Percentiles rank a stretch among this genome's conserved stretches.
phyloP scores from a whole-genome alignment of 2,888 invertebrate species.

The Dysmachus trigonus region DNA sequence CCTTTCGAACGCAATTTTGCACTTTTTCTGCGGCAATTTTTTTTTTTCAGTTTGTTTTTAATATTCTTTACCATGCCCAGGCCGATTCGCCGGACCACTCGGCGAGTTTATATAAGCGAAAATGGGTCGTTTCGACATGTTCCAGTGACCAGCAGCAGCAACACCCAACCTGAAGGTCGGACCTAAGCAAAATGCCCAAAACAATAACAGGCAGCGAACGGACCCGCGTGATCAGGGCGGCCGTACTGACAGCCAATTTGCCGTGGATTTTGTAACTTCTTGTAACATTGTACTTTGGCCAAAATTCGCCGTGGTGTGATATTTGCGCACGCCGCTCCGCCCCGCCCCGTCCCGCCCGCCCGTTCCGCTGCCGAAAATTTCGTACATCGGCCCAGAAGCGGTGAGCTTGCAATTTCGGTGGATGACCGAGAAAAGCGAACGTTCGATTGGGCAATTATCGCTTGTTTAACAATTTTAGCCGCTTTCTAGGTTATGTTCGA shows the following conservation, averaged over 20 bases:
- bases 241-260: conserved; percentile 1
- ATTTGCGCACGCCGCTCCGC: background rate
- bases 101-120: background rate
- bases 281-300: conserved; percentile 31
- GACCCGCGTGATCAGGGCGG: background rate
- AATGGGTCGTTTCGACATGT: conserved; percentile 30
- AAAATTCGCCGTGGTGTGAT: conserved; percentile 15
- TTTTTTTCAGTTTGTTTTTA: background rate
- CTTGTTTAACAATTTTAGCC: conserved; percentile 22
- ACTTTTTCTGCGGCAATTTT: background rate
- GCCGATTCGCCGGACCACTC: background rate
- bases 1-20: background rate
- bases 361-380: background rate
- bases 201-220: background rate
- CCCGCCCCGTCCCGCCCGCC: background rate
- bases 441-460: conserved; percentile 12
- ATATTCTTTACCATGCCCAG: background rate
- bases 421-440: conserved; percentile 28
- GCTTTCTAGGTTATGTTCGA: conserved; percentile 38
- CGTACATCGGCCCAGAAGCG: background rate
- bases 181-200: conserved; percentile 21
- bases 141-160: conserved; percentile 1
- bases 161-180: conserved; percentile 13
- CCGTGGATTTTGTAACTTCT: conserved; percentile 21
- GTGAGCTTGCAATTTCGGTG: conserved; percentile 22